Base-by-base conservation (phyloP, 2,888 invertebrate species). In the Leptinotarsa juncta region DNA sequence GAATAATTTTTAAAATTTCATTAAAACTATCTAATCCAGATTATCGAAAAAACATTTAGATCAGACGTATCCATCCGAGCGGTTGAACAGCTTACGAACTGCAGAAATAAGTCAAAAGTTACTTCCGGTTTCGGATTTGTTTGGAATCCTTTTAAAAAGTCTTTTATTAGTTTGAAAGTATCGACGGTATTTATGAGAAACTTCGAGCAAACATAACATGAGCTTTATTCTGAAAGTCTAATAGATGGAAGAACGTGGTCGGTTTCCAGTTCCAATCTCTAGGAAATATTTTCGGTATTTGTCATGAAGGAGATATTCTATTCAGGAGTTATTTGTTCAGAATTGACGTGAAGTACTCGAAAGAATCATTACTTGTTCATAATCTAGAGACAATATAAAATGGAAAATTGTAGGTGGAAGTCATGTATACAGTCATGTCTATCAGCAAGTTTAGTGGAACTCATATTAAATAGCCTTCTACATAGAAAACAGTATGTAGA, bases 141-240 rank as follows among this genome's bases (percentile, higher is more conserved):
- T 62, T 18, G 32, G n/a, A 62, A 62, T 62, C 62, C 62, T 42
- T 62, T 62, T 32, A 62, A 62, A 62, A 42, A 62, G 62, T 62
- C 62, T 62, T 62, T 62, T 62, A 62, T 62, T 62, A 62, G 62
- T 62, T 62, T 12, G 62, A 42, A 62, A 62, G 62, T 62, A 62
- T 62, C 62, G 62, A 42, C 42, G 62, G 62, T 42, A 62, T 62
- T 62, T 62, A 26, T 62, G 42, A n/a, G 42, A 62, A 62, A 62
- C 62, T 62, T 62, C 12, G 32, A 32, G 62, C 42, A 62, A 62
- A 62, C 62, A 62, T 42, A n/a, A 42, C 26, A 62, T 12, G 32
- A n/a, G 62, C 16, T 62, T 62, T 62, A 42, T 42, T 62, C 42
- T 26, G 10, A n/a, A 62, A 42, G 62, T n/a, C 42, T 62, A 62